Evolutionary conservation across 2,113 vertebrate species (phyloP).

Genomic region (Lucifuga dentata): DNA sequence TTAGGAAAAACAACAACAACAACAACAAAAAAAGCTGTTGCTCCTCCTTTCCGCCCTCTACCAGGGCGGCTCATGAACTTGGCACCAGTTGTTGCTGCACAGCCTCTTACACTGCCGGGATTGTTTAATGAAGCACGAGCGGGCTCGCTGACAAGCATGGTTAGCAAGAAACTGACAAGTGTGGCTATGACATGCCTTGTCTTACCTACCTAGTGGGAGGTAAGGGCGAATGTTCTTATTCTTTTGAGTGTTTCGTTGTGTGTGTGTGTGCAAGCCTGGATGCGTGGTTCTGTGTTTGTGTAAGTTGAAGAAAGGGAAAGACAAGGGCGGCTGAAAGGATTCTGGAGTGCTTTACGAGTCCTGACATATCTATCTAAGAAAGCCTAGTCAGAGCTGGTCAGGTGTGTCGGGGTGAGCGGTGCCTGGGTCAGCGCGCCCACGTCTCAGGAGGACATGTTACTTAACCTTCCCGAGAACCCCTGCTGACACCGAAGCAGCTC

Average conservation of each 20-base stretch:
- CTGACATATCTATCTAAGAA: constrained; percentile 64
- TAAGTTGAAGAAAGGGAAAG: constrained; percentile 13
- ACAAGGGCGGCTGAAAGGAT: neutral
- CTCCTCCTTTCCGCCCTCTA: constrained; percentile 18
- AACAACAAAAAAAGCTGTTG: neutral
- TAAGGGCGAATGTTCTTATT: constrained; percentile 15
- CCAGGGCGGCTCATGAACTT: constrained; percentile 5
- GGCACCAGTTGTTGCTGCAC: constrained; percentile 28
- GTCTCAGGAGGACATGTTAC: constrained; percentile 38
- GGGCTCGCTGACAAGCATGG: constrained; percentile 55
- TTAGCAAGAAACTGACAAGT: constrained; percentile 46
- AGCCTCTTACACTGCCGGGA: constrained; percentile 37
- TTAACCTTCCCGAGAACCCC: constrained; percentile 33
- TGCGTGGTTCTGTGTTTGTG: constrained; percentile 4
- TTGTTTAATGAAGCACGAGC: constrained; percentile 67
- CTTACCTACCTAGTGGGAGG: constrained; percentile 40
- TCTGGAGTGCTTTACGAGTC: constrained; percentile 12
- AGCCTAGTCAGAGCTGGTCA: constrained; percentile 32
- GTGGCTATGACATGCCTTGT: constrained; percentile 60
- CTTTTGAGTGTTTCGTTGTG: neutral
- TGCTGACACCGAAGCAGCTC: constrained; percentile 19
- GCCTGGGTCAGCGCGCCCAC: neutral
- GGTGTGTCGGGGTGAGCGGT: constrained; percentile 41
- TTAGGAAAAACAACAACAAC: neutral
- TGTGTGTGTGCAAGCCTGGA: constrained; percentile 6